These are phyloP conservation scores for Euura lappo DNA, from an alignment of 1,140 invertebrate species.

Conservation along the genomic window DNA sequence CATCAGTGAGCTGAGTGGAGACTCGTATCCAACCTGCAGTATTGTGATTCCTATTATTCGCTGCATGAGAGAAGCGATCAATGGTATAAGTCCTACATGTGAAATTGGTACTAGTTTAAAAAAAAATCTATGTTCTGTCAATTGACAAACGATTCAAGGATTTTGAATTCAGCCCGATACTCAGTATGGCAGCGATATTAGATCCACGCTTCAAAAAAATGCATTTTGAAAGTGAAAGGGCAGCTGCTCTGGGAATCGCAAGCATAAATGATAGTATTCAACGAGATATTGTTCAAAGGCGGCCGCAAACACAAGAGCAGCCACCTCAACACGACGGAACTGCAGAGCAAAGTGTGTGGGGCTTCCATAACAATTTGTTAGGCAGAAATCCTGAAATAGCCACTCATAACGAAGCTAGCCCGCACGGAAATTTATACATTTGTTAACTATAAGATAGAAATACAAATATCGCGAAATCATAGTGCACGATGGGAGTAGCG, in stretches of 20 bases:
- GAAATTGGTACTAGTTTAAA: constrained; percentile 32
- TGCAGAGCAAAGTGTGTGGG: constrained; percentile 9
- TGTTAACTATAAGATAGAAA: constrained; percentile 16
- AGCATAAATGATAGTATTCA: not conserved
- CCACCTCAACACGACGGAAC: not conserved
- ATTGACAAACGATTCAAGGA: constrained; percentile 41
- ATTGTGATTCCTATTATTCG: constrained; percentile 54
- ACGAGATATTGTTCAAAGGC: not conserved
- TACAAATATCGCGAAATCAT: no score
- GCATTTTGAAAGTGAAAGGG: constrained; percentile 42
- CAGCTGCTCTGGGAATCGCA: constrained; percentile 12
- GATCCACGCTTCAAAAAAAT: constrained; percentile 50
- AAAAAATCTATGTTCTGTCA: constrained; percentile 27
- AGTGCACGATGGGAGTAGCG: no score
- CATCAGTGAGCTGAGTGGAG: no score
- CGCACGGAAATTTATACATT: no score
- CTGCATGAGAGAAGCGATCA: constrained; percentile 44
- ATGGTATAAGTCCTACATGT: constrained; percentile 30
- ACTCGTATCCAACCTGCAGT: constrained; percentile 52
- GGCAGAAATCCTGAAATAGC: not conserved
- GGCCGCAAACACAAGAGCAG: not conserved
- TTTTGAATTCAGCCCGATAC: constrained; percentile 35
- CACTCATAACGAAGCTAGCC: not conserved
- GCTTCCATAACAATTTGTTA: constrained; percentile 15
- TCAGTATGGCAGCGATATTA: constrained; percentile 43